phyloP scores from a whole-genome alignment of 2,888 invertebrate genomes.

The Plebejus anna region DNA sequence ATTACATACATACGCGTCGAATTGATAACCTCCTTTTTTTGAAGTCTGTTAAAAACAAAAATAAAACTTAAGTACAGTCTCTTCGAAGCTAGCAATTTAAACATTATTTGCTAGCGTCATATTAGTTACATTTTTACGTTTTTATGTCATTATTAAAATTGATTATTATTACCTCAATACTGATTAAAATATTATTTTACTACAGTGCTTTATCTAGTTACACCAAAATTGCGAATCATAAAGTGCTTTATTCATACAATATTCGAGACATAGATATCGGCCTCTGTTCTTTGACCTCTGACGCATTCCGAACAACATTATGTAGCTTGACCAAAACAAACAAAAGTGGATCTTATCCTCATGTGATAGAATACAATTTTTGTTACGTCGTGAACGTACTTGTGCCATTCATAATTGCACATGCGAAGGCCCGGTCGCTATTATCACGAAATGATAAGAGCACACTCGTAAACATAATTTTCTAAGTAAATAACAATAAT shows the following conservation, averaged over 20 bases:
- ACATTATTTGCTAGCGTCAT: too few relatives aligned
- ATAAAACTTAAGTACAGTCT: too few relatives aligned
- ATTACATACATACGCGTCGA: too few relatives aligned
- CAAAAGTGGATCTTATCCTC: constrained; percentile 31
- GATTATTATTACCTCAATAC: background rate
- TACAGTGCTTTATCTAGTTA: background rate
- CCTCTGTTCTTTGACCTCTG: constrained; percentile 72
- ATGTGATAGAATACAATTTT: constrained; percentile 3
- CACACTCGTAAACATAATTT: constrained; percentile 9
- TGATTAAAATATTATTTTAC: background rate
- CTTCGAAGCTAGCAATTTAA: too few relatives aligned
- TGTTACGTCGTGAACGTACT: constrained; percentile 33
- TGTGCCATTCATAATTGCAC: constrained; percentile 45
- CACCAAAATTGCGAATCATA: constrained; percentile 4
- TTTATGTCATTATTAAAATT: background rate
- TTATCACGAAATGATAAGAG: constrained; percentile 66
- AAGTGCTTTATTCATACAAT: background rate
- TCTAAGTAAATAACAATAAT: constrained; percentile 14
- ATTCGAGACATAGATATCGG: constrained; percentile 46
- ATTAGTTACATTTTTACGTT: too few relatives aligned
- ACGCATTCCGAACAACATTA: constrained; percentile 42
- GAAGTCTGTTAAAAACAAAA: too few relatives aligned
- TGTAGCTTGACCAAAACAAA: constrained; percentile 29
- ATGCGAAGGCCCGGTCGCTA: constrained; percentile 55
- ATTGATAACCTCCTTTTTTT: too few relatives aligned